A percentile compares a stretch with the other conserved stretches of the same genome.
These are phyloP conservation scores for Hesperia comma DNA, from an alignment of 2,888 invertebrate genomes.

Conservation along the genomic window DNA sequence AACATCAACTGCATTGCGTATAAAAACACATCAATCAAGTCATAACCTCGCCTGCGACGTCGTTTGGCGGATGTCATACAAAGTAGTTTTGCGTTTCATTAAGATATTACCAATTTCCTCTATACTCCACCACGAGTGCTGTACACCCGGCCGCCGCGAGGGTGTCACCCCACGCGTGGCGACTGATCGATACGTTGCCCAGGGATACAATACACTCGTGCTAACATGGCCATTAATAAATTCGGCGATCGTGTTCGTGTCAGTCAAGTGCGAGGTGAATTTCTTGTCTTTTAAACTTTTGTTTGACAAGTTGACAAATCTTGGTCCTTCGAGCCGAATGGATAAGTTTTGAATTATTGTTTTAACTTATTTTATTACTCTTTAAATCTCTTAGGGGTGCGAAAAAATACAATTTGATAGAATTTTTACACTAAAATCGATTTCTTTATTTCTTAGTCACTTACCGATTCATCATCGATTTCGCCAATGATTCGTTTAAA, in stretches of 20 bases:
- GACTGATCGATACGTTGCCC: slow-evolving; percentile 51
- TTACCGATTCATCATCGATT: too few relatives aligned
- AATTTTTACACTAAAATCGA: too few relatives aligned
- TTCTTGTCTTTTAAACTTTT: slow-evolving; percentile 9
- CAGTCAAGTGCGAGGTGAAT: slow-evolving; percentile 25
- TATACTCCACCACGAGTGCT: slow-evolving; percentile 3
- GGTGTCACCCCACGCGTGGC: slow-evolving; percentile 48
- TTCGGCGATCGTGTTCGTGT: slow-evolving; percentile 21
- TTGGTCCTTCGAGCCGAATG: slow-evolving; percentile 26
- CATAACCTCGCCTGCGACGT: background rate
- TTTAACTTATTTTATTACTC: background rate
- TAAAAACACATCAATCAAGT: background rate
- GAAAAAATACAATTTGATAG: too few relatives aligned
- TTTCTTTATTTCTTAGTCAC: too few relatives aligned
- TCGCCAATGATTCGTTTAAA: too few relatives aligned
- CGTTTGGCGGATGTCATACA: background rate
- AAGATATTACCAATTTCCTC: slow-evolving; percentile 28
- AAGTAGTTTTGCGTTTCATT: background rate
- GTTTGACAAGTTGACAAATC: background rate
- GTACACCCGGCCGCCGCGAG: slow-evolving; percentile 34
- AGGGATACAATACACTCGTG: slow-evolving; percentile 45
- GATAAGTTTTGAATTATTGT: background rate
- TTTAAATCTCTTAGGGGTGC: too few relatives aligned
- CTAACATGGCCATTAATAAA: slow-evolving; percentile 25
- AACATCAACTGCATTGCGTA: background rate